Percentiles rank a stretch among this genome's conserved stretches.
Conservation (phyloP, 2,888 invertebrate genomes). For the Agelastica alni region DNA sequence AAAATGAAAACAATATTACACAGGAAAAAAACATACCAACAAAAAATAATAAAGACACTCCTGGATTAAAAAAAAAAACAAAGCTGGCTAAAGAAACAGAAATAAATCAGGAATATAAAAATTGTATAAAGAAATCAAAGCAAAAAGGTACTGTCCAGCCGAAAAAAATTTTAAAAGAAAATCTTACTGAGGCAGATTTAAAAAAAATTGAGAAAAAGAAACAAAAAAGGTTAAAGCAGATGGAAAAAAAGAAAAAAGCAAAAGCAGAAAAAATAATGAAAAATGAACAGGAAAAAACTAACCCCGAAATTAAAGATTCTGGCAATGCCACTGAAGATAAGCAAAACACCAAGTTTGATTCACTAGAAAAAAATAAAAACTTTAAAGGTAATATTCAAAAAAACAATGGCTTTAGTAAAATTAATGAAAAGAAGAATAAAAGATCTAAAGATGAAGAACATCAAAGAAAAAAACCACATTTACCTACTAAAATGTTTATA, state of each 20-base stretch:
- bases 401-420: conserved; percentile 19
- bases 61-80: background rate
- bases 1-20: conserved; percentile 18
- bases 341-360: background rate
- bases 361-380: conserved; percentile 35
- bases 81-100: conserved; percentile 8
- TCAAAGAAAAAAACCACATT: conserved; percentile 45
- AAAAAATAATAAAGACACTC: conserved; percentile 1
- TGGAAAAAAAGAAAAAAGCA: conserved; percentile 39
- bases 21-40: conserved; percentile 4
- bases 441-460: conserved; percentile 45
- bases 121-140: conserved; percentile 3
- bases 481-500: conserved; percentile 60
- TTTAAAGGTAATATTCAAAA: conserved; percentile 16
- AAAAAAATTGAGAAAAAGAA: conserved; percentile 45
- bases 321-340: conserved; percentile 9
- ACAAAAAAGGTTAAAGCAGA: conserved; percentile 39
- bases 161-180: conserved; percentile 22
- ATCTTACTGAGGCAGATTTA: conserved; percentile 36
- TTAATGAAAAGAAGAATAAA: conserved; percentile 21
- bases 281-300: conserved; percentile 19
- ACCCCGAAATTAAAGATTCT: conserved; percentile 20
- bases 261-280: conserved; percentile 36
- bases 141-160: conserved; percentile 8
- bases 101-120: conserved; percentile 3